A percentile compares a stretch with the other conserved stretches of the same genome.
Conservation (phyloP, 2,113 vertebrate genomes). For the Gambusia holbrooki region DNA sequence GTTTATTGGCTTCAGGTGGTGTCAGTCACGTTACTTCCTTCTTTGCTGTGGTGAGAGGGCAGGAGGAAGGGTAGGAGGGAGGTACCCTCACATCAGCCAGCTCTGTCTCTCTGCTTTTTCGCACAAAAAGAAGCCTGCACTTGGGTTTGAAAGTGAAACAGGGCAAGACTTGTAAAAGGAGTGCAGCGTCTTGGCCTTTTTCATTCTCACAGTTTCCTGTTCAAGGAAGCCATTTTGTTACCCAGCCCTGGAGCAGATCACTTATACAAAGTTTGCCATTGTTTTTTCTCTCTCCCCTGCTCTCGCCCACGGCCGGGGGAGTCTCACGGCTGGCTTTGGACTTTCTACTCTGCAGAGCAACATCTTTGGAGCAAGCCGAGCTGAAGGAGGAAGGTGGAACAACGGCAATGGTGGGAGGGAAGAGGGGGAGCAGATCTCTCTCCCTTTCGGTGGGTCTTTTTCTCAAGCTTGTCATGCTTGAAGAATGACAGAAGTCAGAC, state of each 20-base stretch:
- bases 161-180: conserved; percentile 77
- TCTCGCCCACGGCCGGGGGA: conserved; percentile 23
- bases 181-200: conserved; percentile 67
- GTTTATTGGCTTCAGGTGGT: conserved; percentile 64
- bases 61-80: conserved; percentile 71
- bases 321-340: conserved; percentile 70
- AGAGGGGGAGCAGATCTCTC: conserved; percentile 4
- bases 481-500: conserved; percentile 47
- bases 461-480: conserved; percentile 38
- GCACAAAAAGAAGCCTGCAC: conserved; percentile 50
- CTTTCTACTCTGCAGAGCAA: conserved; percentile 71
- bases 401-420: not conserved
- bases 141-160: conserved; percentile 81
- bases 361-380: conserved; percentile 44
- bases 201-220: conserved; percentile 78
- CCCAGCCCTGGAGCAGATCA: conserved; percentile 50
- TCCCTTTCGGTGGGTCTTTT: conserved; percentile 12
- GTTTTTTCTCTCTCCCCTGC: conserved; percentile 37
- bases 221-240: conserved; percentile 83
- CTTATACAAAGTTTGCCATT: conserved; percentile 60
- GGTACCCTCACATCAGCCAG: conserved; percentile 50
- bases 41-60: conserved; percentile 47
- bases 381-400: conserved; percentile 19
- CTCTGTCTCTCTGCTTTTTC: conserved; percentile 43
- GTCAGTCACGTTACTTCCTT: conserved; percentile 80